Base-by-base conservation (phyloP, 2,113 vertebrate species). In the Channa maculata region DNA sequence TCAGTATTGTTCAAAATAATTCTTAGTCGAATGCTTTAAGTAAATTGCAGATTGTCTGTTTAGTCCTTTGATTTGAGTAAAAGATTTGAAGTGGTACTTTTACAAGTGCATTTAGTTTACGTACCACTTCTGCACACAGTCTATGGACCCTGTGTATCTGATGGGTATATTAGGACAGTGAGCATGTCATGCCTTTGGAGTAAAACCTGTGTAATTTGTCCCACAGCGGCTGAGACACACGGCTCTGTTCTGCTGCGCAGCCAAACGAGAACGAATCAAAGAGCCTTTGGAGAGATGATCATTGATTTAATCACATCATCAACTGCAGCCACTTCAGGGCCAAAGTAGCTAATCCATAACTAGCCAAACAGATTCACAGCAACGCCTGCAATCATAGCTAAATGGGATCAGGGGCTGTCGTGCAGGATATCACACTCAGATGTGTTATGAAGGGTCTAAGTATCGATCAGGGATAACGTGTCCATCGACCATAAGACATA, bases 271-370 rank as follows among this genome's bases (percentile, higher is more conserved):
- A 45, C 7, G n/a, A 85, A 80, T 86, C 75, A 85, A 84, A 85
- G 83, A 77, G 82, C 63, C 69, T 73, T 67, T 14, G 33, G 71
- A 84, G 80, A 82, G 76, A 80, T 37, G 55, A 84, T 84, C 79
- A 89, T 89, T 86, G 89, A 92, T 90, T 90, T 84, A 78, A 89
- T 88, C 85, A 88, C 83, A 85, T 82, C 86, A 82, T 90, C 79
- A 84, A 66, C 85, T 70, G 75, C 79, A 58, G 72, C 71, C 83
- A 85, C 88, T 88, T 85, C 77, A 83, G 83, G 77, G 67, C 75
- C 82, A 55, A 75, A 79, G 84, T 67, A 82, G 73, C 66, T 66
- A 75, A 91, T 92, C 89, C 84, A 88, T 89, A 86, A 76, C 46
- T 68, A 38, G 77, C 81, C 78, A 61, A 72, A 72, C 79, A 77